phyloP scores from a whole-genome alignment of 2,888 invertebrate genomes.

The Drosophila glabriapex region DNA sequence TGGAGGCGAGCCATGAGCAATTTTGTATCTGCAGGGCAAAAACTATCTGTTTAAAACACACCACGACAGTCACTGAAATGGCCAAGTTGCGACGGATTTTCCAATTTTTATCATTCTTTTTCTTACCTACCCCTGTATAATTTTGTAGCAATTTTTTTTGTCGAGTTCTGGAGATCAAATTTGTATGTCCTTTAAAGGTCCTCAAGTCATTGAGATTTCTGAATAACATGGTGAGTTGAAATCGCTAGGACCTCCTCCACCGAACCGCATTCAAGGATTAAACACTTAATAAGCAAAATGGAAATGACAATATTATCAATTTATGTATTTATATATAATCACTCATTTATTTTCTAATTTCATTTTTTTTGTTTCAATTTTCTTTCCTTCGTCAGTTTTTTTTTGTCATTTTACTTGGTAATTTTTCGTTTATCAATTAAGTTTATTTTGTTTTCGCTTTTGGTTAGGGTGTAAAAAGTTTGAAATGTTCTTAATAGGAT shows the following conservation, averaged over 20 bases:
- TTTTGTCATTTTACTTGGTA: conserved; percentile 50
- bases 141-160: neutral
- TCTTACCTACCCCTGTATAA: neutral
- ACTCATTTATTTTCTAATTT: conserved; percentile 73
- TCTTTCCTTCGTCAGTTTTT: conserved; percentile 24
- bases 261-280: neutral
- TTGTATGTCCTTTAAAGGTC: neutral
- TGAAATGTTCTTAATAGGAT: conserved; percentile 65
- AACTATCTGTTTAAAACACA: neutral
- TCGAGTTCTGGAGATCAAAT: neutral
- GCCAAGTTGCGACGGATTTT: neutral
- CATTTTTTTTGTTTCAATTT: conserved; percentile 30
- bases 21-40: neutral
- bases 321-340: conserved; percentile 68
- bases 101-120: neutral
- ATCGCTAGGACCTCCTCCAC: neutral
- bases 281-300: neutral
- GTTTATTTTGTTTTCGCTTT: conserved; percentile 37
- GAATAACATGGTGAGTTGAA: neutral
- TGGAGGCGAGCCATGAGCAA: neutral
- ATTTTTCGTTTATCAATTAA: conserved; percentile 59
- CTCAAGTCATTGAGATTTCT: neutral
- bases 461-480: conserved; percentile 72
- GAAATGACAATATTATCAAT: conserved; percentile 26
- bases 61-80: neutral